Conservation (phyloP, 2,888 invertebrate genomes). For the Aleiodes testaceus region DNA sequence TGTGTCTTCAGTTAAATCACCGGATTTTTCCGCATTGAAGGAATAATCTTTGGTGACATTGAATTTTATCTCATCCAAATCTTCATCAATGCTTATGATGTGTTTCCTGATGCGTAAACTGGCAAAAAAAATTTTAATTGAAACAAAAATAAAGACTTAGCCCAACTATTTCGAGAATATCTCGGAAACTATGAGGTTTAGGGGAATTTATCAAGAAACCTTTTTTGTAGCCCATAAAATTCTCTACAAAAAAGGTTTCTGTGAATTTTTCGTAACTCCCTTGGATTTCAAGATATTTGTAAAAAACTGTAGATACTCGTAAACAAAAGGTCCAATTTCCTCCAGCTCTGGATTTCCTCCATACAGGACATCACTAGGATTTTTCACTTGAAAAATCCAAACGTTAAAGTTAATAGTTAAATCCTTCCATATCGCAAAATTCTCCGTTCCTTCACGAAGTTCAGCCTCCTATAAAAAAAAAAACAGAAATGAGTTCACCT, state of each 20-base stretch:
- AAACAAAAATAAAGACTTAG: too few species aligned
- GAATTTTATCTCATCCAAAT: slow-evolving; percentile 75
- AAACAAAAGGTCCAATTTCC: slow-evolving; percentile 80
- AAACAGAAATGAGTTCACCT: neutral
- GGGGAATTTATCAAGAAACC: too few species aligned
- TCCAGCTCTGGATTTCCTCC: slow-evolving; percentile 75
- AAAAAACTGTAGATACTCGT: slow-evolving; percentile 72
- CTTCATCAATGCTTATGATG: slow-evolving; percentile 73
- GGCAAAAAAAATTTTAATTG: slow-evolving; percentile 51
- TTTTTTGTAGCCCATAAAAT: too few species aligned
- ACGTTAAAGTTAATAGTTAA: slow-evolving; percentile 59
- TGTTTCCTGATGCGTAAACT: slow-evolving; percentile 74
- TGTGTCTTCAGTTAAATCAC: slow-evolving; percentile 73
- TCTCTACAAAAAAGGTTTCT: too few species aligned
- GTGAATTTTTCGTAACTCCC: too few species aligned
- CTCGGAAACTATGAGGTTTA: too few species aligned
- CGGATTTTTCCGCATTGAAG: slow-evolving; percentile 75
- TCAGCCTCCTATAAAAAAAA: slow-evolving; percentile 73
- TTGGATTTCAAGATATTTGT: too few species aligned
- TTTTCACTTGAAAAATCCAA: slow-evolving; percentile 75
- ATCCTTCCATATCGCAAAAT: slow-evolving; percentile 77
- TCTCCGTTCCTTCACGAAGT: slow-evolving; percentile 75
- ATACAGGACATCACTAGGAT: slow-evolving; percentile 74
- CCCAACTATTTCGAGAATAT: too few species aligned
- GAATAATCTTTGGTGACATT: slow-evolving; percentile 74